These are phyloP conservation scores for Conchocele bisecta DNA, from an alignment of 2,888 invertebrate genomes.

Conservation along the genomic window DNA sequence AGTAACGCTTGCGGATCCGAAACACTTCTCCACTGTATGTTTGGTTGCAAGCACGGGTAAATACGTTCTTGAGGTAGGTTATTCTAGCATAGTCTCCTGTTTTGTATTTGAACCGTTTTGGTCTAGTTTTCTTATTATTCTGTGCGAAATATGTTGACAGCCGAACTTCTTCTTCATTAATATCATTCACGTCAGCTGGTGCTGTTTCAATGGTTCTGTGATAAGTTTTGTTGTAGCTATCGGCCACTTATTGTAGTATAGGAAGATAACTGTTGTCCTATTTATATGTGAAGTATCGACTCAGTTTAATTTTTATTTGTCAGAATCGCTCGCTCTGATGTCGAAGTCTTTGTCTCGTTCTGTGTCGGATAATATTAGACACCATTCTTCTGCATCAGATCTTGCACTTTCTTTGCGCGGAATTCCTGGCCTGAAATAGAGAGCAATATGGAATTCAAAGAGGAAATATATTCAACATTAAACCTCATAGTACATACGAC, in stretches of 20 bases:
- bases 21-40: no score
- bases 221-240: conserved; percentile 55
- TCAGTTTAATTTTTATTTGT: conserved; percentile 39
- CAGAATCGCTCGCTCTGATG: conserved; percentile 41
- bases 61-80: no score
- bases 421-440: conserved; percentile 42
- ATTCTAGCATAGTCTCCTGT: no score
- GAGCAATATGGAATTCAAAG: no score
- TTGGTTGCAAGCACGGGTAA: no score
- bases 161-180: conserved; percentile 36
- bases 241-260: conserved; percentile 36
- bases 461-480: no score
- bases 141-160: conserved; percentile 32
- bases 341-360: conserved; percentile 43
- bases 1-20: no score
- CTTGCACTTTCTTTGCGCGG: conserved; percentile 25
- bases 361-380: conserved; percentile 45
- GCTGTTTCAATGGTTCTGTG: conserved; percentile 59
- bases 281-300: conserved; percentile 16
- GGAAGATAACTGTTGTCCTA: conserved; percentile 34
- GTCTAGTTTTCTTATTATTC: no score
- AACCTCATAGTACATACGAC: no score
- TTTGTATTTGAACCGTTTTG: no score
- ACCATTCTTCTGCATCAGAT: conserved; percentile 7
- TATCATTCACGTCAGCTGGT: conserved; percentile 37